phyloP scores from a whole-genome alignment of 1,140 invertebrate genomes.

The Cyclina sinensis region DNA sequence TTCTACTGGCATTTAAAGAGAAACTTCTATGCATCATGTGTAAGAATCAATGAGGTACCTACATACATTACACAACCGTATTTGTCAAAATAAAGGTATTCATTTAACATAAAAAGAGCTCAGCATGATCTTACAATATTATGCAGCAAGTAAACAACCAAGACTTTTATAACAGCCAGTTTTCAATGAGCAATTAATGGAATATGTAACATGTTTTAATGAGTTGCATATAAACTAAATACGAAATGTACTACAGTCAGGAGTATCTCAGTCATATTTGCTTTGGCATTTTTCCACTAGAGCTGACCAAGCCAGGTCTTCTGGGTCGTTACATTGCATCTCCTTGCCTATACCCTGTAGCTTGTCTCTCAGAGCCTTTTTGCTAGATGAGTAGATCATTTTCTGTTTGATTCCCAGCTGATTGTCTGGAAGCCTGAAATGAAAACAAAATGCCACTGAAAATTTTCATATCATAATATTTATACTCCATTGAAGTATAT shows the following conservation, averaged over 20 bases:
- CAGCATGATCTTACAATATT: background rate
- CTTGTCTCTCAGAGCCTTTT: conserved; percentile 98
- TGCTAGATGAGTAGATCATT: conserved; percentile 99
- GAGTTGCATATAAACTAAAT: conserved; percentile 9
- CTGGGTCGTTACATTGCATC: conserved; percentile 91
- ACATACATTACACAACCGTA: too few species aligned
- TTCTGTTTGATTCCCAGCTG: conserved; percentile 99
- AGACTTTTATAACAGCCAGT: background rate
- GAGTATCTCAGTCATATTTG: conserved; percentile 71
- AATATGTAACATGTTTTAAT: conserved; percentile 16
- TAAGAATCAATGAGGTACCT: too few species aligned
- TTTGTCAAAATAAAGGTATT: background rate
- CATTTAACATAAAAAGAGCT: background rate
- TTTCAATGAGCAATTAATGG: conserved; percentile 18
- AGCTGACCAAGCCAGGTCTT: conserved; percentile 82
- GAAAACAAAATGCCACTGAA: conserved; percentile 41
- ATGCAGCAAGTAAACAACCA: background rate
- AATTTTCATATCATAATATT: too few species aligned
- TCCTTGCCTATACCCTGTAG: conserved; percentile 98
- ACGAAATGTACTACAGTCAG: background rate
- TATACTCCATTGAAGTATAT: background rate
- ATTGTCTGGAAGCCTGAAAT: conserved; percentile 92
- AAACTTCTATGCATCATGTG: too few species aligned
- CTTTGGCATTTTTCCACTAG: conserved; percentile 76
- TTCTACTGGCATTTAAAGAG: too few species aligned